phyloP scores from a whole-genome alignment of 2,888 invertebrate genomes.

The Auanema sp. region DNA sequence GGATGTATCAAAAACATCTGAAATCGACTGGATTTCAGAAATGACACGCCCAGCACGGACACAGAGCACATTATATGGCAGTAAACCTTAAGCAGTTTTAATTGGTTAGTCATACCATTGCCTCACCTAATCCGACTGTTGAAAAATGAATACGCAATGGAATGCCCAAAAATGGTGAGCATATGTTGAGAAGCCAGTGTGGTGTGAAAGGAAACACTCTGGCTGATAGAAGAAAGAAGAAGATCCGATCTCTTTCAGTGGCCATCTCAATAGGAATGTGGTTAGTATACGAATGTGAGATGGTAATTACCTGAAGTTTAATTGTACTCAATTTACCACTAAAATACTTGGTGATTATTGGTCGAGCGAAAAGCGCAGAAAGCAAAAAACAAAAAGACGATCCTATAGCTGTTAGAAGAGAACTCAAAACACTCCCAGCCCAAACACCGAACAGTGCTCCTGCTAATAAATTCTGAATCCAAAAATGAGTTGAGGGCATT shows the following conservation, averaged over 20 bases:
- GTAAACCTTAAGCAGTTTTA: conserved; percentile 66
- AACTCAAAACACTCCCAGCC: conserved; percentile 26
- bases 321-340: conserved; percentile 7
- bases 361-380: conserved; percentile 26
- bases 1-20: too few relatives aligned
- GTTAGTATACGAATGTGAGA: not conserved
- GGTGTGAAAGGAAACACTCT: conserved; percentile 71
- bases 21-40: too few relatives aligned
- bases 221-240: conserved; percentile 35
- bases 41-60: conserved; percentile 69
- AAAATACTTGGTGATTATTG: conserved; percentile 27
- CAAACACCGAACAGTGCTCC: conserved; percentile 40
- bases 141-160: conserved; percentile 69
- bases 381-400: conserved; percentile 31
- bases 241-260: conserved; percentile 25
- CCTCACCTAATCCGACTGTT: conserved; percentile 69
- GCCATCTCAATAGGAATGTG: conserved; percentile 16
- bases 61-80: conserved; percentile 71
- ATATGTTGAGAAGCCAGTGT: conserved; percentile 71
- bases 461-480: conserved; percentile 38
- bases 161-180: conserved; percentile 69
- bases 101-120: not conserved
- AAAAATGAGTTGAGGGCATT: not conserved
- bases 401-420: conserved; percentile 30
- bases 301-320: not conserved